phyloP scores from a whole-genome alignment of 2,888 invertebrate genomes.

The Ditylenchus weischeri region DNA sequence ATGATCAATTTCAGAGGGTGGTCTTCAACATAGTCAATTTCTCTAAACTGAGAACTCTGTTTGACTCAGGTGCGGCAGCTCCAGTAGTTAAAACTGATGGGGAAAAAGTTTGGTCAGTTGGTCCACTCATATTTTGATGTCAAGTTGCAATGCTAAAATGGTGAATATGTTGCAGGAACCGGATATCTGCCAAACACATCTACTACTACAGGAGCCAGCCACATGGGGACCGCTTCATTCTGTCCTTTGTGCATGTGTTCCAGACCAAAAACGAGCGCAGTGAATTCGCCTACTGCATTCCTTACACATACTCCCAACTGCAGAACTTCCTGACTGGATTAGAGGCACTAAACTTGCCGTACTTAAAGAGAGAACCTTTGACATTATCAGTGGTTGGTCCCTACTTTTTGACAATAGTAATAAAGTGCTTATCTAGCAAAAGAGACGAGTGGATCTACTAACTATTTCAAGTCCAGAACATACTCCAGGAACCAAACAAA shows the following conservation, averaged over 20 bases:
- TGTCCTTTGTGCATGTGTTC: slow-evolving; percentile 89
- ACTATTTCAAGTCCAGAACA: slow-evolving; percentile 68
- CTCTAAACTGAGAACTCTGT: slow-evolving; percentile 83
- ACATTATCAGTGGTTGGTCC: slow-evolving; percentile 64
- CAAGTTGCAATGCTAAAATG: slow-evolving; percentile 5
- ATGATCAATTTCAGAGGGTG: slow-evolving; percentile 63
- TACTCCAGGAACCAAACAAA: no score
- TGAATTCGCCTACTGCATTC: slow-evolving; percentile 87
- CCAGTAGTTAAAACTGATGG: slow-evolving; percentile 79
- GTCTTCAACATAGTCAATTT: slow-evolving; percentile 95
- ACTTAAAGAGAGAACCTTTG: slow-evolving; percentile 72
- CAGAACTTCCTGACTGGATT: slow-evolving; percentile 78
- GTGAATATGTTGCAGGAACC: slow-evolving; percentile 65
- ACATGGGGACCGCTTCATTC: slow-evolving; percentile 84
- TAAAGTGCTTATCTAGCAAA: slow-evolving; percentile 71
- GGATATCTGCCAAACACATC: slow-evolving; percentile 77
- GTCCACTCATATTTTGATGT: not conserved
- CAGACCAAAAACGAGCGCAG: slow-evolving; percentile 80
- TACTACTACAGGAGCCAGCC: slow-evolving; percentile 86
- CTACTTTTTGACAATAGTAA: no score
- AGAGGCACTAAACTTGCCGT: slow-evolving; percentile 66
- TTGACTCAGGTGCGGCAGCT: slow-evolving; percentile 78
- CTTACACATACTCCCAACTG: slow-evolving; percentile 88
- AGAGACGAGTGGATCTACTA: slow-evolving; percentile 80
- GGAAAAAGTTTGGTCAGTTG: slow-evolving; percentile 80